These are phyloP conservation scores for Aythya baeri DNA, from an alignment of 2,113 vertebrate genomes.

Conservation along the genomic window DNA sequence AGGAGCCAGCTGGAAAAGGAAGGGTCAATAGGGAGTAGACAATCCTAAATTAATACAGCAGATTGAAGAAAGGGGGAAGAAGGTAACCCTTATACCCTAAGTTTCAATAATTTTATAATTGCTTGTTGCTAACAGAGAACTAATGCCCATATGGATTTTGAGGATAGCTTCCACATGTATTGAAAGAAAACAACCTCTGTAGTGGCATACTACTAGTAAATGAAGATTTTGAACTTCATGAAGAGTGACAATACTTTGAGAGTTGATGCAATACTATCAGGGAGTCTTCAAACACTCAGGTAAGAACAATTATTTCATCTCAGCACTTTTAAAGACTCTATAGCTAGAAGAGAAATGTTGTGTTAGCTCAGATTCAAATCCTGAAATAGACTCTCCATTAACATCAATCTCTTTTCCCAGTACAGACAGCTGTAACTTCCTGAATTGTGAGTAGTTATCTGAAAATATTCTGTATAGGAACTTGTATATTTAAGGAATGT, in stretches of 20 bases:
- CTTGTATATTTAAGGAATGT: background rate
- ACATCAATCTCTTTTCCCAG: background rate
- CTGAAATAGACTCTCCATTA: background rate
- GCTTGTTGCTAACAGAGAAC: background rate
- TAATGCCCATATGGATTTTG: background rate
- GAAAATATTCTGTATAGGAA: background rate
- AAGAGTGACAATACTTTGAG: constrained; percentile 11
- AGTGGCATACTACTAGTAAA: background rate
- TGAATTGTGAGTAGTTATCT: background rate
- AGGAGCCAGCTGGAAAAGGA: background rate
- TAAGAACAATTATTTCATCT: constrained; percentile 8
- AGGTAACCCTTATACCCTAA: background rate
- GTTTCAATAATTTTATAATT: background rate
- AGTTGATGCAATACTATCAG: background rate
- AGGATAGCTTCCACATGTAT: background rate
- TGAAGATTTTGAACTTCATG: background rate
- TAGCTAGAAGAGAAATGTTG: background rate
- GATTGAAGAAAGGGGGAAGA: background rate
- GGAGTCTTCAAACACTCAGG: background rate
- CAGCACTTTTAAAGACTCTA: background rate
- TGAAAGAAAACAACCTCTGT: background rate
- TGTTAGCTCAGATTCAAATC: background rate
- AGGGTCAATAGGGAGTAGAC: background rate
- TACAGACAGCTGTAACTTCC: background rate
- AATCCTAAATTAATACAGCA: background rate